Base-by-base conservation (phyloP, 2,888 invertebrate genomes). In the Heteromurus nitidus region DNA sequence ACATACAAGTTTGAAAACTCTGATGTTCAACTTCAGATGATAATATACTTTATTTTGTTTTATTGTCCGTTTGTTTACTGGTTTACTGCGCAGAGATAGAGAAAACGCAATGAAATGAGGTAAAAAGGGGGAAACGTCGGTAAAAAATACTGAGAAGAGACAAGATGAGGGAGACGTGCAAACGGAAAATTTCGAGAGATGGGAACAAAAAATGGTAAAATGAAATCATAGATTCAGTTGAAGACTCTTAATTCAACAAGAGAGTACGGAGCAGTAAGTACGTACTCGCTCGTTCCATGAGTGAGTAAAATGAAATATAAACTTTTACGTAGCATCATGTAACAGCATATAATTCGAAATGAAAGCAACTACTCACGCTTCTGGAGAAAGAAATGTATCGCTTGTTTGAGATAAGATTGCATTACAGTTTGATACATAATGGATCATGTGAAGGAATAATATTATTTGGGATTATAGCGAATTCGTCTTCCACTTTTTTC, bases 391-490 rank as follows among this genome's bases (percentile, higher is more conserved):
- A n/a, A n/a, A n/a, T n/a, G n/a, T n/a, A n/a, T n/a, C n/a, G n/a
- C n/a, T n/a, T n/a, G n/a, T n/a, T n/a, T n/a, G n/a, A n/a, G 20
- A 22, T 18, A 31, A 62, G 77, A 77, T 77, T 77, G 53, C 69
- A 77, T 77, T 77, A 77, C 69, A 55, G 28, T 55, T 55, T 72
- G 79, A 72, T 79, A 72, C 72, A 79, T 79, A 62, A 79, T 79
- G 79, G 70, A 79, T 79, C 72, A 79, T 79, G 79, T 72, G 79
- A 79, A 79, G 26, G 79, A 79, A 70, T 72, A 79, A 70, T 70
- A 79, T 64, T 69, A 69, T 68, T 50, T 30, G 26, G 47, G 18
- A 60, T 68, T 20, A 16, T 11, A n/a, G 11, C n/a, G 47, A 47
- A 47, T 47, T 47, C n/a, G 3, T 47, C 47, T 47, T 47, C n/a